Evolutionary conservation across 2,888 invertebrate species (phyloP), one percentile per base, ranked within the genome.

Genomic region (Steromphala cineraria): DNA sequence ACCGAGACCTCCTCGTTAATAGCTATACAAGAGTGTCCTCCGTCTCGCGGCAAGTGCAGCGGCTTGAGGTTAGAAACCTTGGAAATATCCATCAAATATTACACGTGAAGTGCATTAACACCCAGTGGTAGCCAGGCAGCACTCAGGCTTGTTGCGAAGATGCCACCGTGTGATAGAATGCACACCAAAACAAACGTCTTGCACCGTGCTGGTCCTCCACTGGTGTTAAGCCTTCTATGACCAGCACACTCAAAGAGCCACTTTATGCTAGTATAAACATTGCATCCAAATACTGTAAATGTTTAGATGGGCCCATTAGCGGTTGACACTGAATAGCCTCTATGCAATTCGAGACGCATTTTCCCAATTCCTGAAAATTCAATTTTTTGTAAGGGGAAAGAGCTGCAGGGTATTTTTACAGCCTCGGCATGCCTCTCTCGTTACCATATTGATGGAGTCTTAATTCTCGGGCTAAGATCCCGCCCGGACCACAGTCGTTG

Each of bases 261-360:
- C 71, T 71, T 71, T 71, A 71, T 71, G 71, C 71, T 40, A 71
- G 40, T 40, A 71, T 71, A 71, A 71, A 71, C 71, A 71, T 40
- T 71, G 71, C 71, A 71, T 71, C 71, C 40, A 71, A 71, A 71
- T 71, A 71, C 71, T 71, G 71, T 71, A 71, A 71, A 71, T 71
- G 71, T 71, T 71, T 71, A 71, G 71, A 71, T n/a, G 71, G 71
- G 36, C 31, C 71, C 71, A 71, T 71, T 71, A 71, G 71, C 71
- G 40, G 71, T 71, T 71, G 71, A 71, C 71, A 71, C 71, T 36
- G 19, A 28, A 71, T 36, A 71, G 36, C 71, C 71, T 71, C 71
- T 28, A 40, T 71, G 71, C 36, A 31, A 71, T 71, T 40, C 40
- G 71, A 71, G 71, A 71, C 40, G 36, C 71, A 71, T 71, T 71